These are phyloP conservation scores for Epinotia demarniana DNA, from an alignment of 2,888 invertebrate genomes.

Conservation along the genomic window DNA sequence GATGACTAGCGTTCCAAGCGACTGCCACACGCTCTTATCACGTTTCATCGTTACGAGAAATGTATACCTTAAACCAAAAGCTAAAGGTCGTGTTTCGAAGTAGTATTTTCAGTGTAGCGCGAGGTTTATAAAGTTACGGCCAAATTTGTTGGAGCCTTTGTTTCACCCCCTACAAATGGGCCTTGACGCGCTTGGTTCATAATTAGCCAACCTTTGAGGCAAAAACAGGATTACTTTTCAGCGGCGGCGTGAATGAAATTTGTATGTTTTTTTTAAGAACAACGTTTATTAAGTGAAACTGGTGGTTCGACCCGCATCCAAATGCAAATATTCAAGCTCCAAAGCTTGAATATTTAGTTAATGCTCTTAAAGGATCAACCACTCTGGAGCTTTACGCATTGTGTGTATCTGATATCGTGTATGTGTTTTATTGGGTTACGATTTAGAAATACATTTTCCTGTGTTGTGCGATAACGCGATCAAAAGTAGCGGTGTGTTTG, in stretches of 20 bases:
- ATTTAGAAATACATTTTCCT: no score
- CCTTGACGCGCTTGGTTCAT: constrained; percentile 40
- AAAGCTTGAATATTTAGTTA: background rate
- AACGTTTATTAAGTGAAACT: constrained; percentile 6
- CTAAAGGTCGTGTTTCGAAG: background rate
- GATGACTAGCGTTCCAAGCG: constrained; percentile 1
- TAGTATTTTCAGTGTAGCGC: background rate
- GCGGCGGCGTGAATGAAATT: constrained; percentile 19
- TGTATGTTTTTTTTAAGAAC: constrained; percentile 21
- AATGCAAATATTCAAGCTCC: no score
- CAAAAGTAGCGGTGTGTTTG: no score
- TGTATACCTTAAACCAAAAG: background rate
- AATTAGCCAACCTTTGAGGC: constrained; percentile 42
- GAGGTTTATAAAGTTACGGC: background rate
- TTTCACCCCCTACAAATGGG: constrained; percentile 38
- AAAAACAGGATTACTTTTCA: constrained; percentile 37
- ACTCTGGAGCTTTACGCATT: no score
- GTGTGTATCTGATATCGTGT: no score
- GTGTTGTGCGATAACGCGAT: no score
- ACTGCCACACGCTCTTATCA: background rate
- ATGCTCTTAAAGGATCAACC: background rate
- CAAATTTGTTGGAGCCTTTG: constrained; percentile 32
- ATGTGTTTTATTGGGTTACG: no score
- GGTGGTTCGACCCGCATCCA: background rate
- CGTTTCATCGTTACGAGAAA: background rate